Evolutionary conservation across 2,888 invertebrate species (phyloP).

Genomic region (Lacanobia oleracea): DNA sequence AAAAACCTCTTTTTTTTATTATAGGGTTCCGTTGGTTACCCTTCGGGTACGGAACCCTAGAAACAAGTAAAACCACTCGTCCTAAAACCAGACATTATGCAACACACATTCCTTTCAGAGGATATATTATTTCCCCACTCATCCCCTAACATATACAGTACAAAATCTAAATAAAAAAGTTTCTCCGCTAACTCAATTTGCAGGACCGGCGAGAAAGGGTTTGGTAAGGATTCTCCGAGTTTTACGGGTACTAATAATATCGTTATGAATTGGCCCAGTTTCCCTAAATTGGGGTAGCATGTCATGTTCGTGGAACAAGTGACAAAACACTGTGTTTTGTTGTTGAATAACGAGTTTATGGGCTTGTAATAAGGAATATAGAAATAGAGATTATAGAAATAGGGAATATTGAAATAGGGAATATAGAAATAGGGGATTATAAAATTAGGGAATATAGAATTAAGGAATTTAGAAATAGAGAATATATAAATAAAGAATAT

Average conservation of each 20-base stretch:
- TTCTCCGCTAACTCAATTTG: conserved; percentile 36
- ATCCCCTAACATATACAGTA: background rate
- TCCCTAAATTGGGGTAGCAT: conserved; percentile 31
- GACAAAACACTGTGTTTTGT: background rate
- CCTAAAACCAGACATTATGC: background rate
- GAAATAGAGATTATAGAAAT: no score
- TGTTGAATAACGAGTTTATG: background rate
- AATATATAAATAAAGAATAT: no score
- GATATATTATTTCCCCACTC: background rate
- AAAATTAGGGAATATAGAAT: no score
- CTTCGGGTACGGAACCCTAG: no score
- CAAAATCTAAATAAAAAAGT: conserved; percentile 42
- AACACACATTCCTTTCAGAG: background rate
- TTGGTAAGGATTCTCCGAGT: conserved; percentile 8
- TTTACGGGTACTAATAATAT: conserved; percentile 25
- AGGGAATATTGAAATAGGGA: no score
- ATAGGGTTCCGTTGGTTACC: no score
- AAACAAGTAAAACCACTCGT: background rate
- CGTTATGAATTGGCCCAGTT: conserved; percentile 31
- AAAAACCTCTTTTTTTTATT: no score
- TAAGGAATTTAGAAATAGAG: no score
- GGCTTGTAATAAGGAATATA: no score
- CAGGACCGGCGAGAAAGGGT: conserved; percentile 11
- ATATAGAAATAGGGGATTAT: no score
- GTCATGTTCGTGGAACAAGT: background rate